These are phyloP conservation scores for Athalia rosae DNA, from an alignment of 2,888 invertebrate species.

Conservation along the genomic window DNA sequence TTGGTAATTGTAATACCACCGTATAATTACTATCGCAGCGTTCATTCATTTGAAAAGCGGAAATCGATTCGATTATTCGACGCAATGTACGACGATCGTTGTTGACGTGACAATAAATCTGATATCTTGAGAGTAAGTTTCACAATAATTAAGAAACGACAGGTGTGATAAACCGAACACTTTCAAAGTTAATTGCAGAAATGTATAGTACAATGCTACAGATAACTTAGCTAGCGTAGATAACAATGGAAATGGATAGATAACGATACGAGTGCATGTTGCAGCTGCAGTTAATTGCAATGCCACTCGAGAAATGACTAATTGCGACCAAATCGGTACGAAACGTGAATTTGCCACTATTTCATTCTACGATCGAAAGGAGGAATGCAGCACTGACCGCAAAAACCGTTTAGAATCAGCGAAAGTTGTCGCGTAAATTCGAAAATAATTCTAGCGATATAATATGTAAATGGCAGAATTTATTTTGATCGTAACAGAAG, in stretches of 20 bases:
- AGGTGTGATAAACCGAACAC: neutral
- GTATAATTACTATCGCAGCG: neutral
- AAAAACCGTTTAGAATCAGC: no score
- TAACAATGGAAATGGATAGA: neutral
- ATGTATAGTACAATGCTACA: slow-evolving; percentile 9
- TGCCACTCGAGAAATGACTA: neutral
- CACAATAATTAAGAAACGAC: slow-evolving; percentile 9
- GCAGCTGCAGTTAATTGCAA: neutral
- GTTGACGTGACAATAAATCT: neutral
- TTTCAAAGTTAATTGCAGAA: slow-evolving; percentile 5
- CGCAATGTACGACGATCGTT: neutral
- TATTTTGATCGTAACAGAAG: no score
- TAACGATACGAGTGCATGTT: slow-evolving; percentile 4
- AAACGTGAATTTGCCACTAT: neutral
- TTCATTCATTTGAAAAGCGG: no score
- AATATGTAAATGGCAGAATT: no score
- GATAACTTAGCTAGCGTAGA: neutral
- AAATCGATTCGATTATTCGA: neutral
- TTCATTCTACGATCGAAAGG: no score
- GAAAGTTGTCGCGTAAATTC: no score
- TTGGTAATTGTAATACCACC: neutral
- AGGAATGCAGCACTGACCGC: no score
- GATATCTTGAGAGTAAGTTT: neutral
- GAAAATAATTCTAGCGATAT: no score
- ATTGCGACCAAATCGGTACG: neutral